Evolutionary conservation across 2,888 invertebrate genomes (phyloP).

Genomic region (Hirtodrosophila histrioides): DNA sequence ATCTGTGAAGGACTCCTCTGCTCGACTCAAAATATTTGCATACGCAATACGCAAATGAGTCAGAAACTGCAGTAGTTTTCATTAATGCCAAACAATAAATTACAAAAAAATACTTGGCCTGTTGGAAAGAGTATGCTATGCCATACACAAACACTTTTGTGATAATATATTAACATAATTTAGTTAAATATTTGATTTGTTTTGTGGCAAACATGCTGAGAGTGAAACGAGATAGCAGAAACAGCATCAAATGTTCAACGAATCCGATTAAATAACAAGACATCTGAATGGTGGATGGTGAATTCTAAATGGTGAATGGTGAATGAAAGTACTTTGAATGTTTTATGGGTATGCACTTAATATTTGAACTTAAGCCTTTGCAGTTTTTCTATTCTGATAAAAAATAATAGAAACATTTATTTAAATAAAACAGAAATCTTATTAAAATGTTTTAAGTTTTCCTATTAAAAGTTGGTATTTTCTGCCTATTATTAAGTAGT

Average conservation of each 20-base stretch:
- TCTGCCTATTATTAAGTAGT: no score
- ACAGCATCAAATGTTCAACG: neutral
- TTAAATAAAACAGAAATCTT: neutral
- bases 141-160: no score
- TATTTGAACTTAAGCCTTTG: no score
- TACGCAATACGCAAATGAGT: slow-evolving; percentile 44
- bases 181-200: slow-evolving; percentile 49
- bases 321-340: neutral
- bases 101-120: slow-evolving; percentile 6
- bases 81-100: slow-evolving; percentile 10
- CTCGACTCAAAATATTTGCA: slow-evolving; percentile 41
- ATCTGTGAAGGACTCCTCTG: slow-evolving; percentile 38
- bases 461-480: neutral
- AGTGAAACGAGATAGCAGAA: slow-evolving; percentile 52
- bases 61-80: slow-evolving; percentile 46
- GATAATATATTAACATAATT: slow-evolving; percentile 50
- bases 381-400: no score
- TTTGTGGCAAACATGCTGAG: slow-evolving; percentile 49
- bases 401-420: no score
- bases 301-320: neutral
- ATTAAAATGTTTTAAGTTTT: neutral
- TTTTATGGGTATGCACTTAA: no score
- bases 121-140: no score
- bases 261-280: slow-evolving; percentile 20
- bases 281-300: neutral